phyloP scores from a whole-genome alignment of 2,797 vertebrate species.

The Sphaeramia orbicularis region DNA sequence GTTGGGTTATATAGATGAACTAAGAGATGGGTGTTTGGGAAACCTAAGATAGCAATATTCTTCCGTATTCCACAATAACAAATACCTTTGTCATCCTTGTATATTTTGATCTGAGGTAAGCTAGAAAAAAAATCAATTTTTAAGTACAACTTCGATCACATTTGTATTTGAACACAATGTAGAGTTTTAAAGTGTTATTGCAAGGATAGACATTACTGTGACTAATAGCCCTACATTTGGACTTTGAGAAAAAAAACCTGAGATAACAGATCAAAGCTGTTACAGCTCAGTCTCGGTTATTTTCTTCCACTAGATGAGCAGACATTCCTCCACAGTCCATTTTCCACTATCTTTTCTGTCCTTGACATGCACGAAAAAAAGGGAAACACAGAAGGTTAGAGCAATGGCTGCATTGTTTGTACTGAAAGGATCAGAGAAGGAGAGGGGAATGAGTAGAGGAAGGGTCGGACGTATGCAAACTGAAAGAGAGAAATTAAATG shows the following conservation, averaged over 20 bases:
- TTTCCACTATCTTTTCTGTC: constrained; percentile 32
- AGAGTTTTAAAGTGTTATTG: background rate
- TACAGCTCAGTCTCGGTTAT: background rate
- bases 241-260: constrained; percentile 9
- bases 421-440: constrained; percentile 42
- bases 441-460: constrained; percentile 20
- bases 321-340: constrained; percentile 35
- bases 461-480: constrained; percentile 35
- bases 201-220: constrained; percentile 6
- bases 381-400: constrained; percentile 1
- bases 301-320: constrained; percentile 5
- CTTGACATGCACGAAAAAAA: constrained; percentile 37
- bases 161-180: background rate
- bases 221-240: constrained; percentile 2
- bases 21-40: constrained; percentile 37
- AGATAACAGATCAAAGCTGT: constrained; percentile 40
- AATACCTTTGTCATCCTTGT: background rate
- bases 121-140: background rate
- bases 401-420: background rate
- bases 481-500: constrained; percentile 37
- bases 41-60: constrained; percentile 30
- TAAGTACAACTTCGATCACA: background rate
- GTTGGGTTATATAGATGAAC: constrained; percentile 32
- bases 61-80: constrained; percentile 2
- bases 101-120: background rate